phyloP scores from a whole-genome alignment of 2,888 invertebrate genomes.

The Diarsia brunnea region DNA sequence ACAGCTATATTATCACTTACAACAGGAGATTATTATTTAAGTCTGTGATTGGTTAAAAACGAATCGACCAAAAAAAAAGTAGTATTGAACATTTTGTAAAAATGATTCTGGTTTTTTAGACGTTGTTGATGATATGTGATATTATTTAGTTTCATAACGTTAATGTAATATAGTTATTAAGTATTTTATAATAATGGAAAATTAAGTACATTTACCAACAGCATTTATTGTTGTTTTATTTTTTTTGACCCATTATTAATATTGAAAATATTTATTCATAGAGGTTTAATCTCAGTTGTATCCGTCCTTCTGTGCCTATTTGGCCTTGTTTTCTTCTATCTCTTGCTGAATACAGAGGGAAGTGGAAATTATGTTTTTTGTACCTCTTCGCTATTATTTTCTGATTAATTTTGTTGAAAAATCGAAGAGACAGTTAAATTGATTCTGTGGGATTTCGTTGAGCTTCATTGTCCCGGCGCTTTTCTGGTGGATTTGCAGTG shows the following conservation, averaged over 20 bases:
- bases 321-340: too few relatives aligned
- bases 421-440: too few relatives aligned
- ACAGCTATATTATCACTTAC: slow-evolving; percentile 49
- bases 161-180: slow-evolving; percentile 67
- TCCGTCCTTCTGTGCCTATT: too few relatives aligned
- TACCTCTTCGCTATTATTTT: too few relatives aligned
- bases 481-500: too few relatives aligned
- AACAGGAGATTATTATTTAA: slow-evolving; percentile 61
- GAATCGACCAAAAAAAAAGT: slow-evolving; percentile 61
- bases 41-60: slow-evolving; percentile 73
- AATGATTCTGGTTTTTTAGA: slow-evolving; percentile 65
- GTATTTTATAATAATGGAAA: slow-evolving; percentile 72
- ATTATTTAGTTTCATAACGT: slow-evolving; percentile 83
- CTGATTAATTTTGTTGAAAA: too few relatives aligned
- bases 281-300: too few relatives aligned
- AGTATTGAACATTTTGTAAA: slow-evolving; percentile 60
- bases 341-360: too few relatives aligned
- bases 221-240: slow-evolving; percentile 64
- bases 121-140: slow-evolving; percentile 89
- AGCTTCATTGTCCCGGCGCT: too few relatives aligned
- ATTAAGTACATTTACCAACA: slow-evolving; percentile 73
- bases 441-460: too few relatives aligned
- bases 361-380: too few relatives aligned
- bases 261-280: too few relatives aligned
- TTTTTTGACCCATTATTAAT: not conserved